A percentile compares a stretch with the other conserved stretches of the same genome.
These are phyloP conservation scores for Pelusios castaneus DNA, from an alignment of 2,113 vertebrate species.

Conservation along the genomic window DNA sequence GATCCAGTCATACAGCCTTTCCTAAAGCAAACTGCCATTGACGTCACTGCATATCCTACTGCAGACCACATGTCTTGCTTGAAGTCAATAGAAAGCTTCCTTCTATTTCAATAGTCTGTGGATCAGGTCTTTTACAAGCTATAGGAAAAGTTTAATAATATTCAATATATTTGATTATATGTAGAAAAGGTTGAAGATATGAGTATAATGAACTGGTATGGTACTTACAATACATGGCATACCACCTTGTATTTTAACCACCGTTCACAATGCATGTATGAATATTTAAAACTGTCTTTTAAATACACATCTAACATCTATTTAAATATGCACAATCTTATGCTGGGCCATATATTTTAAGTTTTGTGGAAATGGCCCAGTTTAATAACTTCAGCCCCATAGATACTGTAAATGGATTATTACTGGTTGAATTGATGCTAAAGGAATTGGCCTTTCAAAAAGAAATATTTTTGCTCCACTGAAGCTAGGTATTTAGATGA, in stretches of 20 bases:
- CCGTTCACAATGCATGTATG: not conserved
- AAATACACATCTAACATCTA: not conserved
- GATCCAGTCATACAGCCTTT: not conserved
- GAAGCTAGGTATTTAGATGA: not conserved
- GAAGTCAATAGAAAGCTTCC: not conserved
- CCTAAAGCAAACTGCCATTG: not conserved
- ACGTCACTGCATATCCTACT: fast-evolving
- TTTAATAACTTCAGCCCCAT: not conserved
- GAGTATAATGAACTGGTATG: not conserved
- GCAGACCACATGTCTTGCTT: not conserved
- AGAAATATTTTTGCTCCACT: not conserved
- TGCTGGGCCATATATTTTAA: not conserved
- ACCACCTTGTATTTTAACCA: not conserved
- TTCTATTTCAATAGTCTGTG: not conserved
- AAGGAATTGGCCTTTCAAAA: not conserved
- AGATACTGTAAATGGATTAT: not conserved
- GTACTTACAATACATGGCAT: conserved; percentile 3
- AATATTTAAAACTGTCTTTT: not conserved
- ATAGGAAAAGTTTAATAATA: not conserved
- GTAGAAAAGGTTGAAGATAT: not conserved
- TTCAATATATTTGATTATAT: not conserved
- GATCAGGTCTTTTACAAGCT: not conserved
- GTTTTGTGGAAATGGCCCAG: not conserved
- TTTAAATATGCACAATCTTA: not conserved
- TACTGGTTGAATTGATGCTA: not conserved